Base-by-base conservation (phyloP, 1,140 invertebrate genomes). In the Leptopilina boulardi region DNA sequence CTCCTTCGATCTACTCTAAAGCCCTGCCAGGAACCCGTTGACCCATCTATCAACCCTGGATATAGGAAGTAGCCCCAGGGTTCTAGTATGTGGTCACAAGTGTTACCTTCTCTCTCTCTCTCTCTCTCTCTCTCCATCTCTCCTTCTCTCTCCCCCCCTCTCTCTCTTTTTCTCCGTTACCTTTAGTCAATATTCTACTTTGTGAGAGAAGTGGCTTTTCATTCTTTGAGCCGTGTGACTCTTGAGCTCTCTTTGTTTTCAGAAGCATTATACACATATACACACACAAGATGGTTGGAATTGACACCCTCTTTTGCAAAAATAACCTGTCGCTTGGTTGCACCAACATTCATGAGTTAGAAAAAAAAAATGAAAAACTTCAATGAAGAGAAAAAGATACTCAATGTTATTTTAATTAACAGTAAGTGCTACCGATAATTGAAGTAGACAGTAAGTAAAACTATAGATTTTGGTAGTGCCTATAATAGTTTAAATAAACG, bases 1-100 rank as follows among this genome's bases (percentile, higher is more conserved):
- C 59, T 66, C 59, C 59, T 66, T 66, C 59, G 59, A 66, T 66
- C 59, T 66, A 66, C 59, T 66, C 59, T 6, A 66, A 66, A 66
- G 59, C 59, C 59, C 59, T 66, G 26, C 26, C 59, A 66, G 59
- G 59, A 66, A 34, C 59, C 59, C 59, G 59, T 66, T 66, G 59
- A 66, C 59, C 59, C 59, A 66, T 66, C 59, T 66, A 66, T 66
- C 59, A 66, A 66, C 11, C 59, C 59, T 34, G 59, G 59, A 66
- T 66, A 66, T 66, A 66, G 59, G 59, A 66, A 66, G 56, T 30
- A 26, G 59, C 59, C 59, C 59, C 59, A 30, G 59, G 59, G 59
- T 23, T 66, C 59, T 30, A 30, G 59, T 66, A 23, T 66, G 59
- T 66, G 59, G 59, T 66, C 59, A 30, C 59, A 66, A 66, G 59